These are phyloP conservation scores for Streptopelia turtur DNA, from an alignment of 2,797 vertebrate species.

Conservation along the genomic window DNA sequence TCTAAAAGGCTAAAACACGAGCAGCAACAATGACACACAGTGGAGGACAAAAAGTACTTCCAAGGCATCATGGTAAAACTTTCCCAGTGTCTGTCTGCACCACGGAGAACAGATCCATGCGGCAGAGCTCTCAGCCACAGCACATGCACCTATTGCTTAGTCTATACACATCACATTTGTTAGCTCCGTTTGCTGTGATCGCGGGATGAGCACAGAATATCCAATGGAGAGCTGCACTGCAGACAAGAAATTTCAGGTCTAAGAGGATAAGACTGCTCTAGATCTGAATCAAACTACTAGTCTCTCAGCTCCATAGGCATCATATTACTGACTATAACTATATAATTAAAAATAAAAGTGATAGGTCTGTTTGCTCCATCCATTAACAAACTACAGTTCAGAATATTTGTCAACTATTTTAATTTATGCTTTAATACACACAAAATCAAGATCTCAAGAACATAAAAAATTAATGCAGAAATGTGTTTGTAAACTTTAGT, in stretches of 20 bases:
- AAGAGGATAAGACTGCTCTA: neutral
- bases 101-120: neutral
- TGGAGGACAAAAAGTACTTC: neutral
- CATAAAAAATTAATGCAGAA: conserved; percentile 57
- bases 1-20: neutral
- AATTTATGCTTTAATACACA: conserved; percentile 3
- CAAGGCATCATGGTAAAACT: neutral
- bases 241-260: neutral
- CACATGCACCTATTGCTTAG: neutral
- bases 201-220: neutral
- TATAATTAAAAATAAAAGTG: neutral
- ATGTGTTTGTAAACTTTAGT: conserved; percentile 62
- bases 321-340: neutral
- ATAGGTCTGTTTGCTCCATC: neutral
- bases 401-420: conserved; percentile 36
- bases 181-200: neutral
- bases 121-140: neutral
- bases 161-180: neutral
- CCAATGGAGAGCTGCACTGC: neutral
- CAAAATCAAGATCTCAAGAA: conserved; percentile 23
- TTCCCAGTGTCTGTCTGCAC: neutral
- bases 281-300: neutral
- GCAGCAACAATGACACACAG: fast-evolving
- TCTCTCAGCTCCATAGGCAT: neutral
- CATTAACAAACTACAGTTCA: conserved; percentile 16